Base-by-base conservation (phyloP, 2,797 vertebrate genomes). In the Synaphobranchus kaupii region DNA sequence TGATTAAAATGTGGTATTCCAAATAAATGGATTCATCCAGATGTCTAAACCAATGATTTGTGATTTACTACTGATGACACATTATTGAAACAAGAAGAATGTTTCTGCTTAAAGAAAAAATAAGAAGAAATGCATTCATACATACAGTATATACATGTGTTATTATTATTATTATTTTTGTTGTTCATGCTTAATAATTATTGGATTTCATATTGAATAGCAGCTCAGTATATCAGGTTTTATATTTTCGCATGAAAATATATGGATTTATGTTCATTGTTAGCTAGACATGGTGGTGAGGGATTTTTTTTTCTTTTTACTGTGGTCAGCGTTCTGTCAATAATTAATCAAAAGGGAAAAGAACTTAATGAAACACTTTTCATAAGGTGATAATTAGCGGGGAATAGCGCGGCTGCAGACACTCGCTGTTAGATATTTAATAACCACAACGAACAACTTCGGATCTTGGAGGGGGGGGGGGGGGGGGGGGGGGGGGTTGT, bases 301-400 rank as follows among this genome's bases (percentile, higher is more conserved):
- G 81, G 5, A 58, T 58, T 73, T 39, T 83, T 80, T 48, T 39
- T 73, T 34, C 78, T 31, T 54, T 25, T 44, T 50, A 81, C 96
- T 95, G 95, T 96, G 97, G 96, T 97, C 97, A 97, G 96, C 96
- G 96, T 97, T 97, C 96, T 98, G 97, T 98, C 97, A 97, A 97
- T 98, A 98, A 98, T 97, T 97, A 97, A 97, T 97, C 97, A 97
- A 97, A 96, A 97, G 92, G 95, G 95, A 94, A 96, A 95, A 95
- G 96, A 96, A 97, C 96, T 97, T 98, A 98, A 98, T 98, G 97
- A 98, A 98, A 98, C 98, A 98, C 97, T 97, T 98, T 96, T 97
- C 96, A 96, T 94, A 93, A 96, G 96, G 97, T 98, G 98, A 98
- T 98, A 98, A 98, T 98, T 97, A 98, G 96, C 95, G 96, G 96